A percentile compares a stretch with the other conserved stretches of the same genome.
These are phyloP conservation scores for Apoda limacodes DNA, from an alignment of 2,888 invertebrate species.

Conservation along the genomic window DNA sequence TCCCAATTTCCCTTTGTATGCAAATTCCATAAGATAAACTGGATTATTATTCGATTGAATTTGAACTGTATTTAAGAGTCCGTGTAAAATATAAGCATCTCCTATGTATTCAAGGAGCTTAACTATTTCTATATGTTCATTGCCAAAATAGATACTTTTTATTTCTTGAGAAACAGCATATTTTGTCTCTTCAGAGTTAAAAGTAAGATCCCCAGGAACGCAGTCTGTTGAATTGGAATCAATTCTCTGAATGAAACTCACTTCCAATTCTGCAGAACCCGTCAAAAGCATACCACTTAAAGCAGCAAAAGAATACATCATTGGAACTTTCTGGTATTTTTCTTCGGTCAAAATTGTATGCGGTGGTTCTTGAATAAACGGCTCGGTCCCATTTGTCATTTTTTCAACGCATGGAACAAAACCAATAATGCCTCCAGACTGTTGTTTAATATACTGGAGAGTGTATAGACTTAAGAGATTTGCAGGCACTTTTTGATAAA, in stretches of 20 bases:
- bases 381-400: conserved; percentile 12
- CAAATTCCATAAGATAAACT: conserved; percentile 30
- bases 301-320: conserved; percentile 24
- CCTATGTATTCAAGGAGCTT: conserved; percentile 28
- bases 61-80: conserved; percentile 23
- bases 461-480: conserved; percentile 20
- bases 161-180: conserved; percentile 20
- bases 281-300: conserved; percentile 26
- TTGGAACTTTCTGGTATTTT: conserved; percentile 22
- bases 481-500: conserved; percentile 20
- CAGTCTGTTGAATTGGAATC: conserved; percentile 25
- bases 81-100: conserved; percentile 23
- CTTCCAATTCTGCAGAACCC: conserved; percentile 23
- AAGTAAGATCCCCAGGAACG: conserved; percentile 27
- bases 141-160: conserved; percentile 26
- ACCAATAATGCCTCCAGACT: conserved; percentile 27
- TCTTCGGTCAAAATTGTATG: conserved; percentile 18
- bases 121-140: conserved; percentile 19
- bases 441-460: conserved; percentile 22
- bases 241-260: conserved; percentile 26
- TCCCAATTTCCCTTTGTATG: conserved; percentile 26
- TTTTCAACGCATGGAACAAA: conserved; percentile 31
- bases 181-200: conserved; percentile 20
- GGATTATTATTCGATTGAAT: conserved; percentile 18
- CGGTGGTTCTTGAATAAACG: conserved; percentile 23